phyloP scores from a whole-genome alignment of 1,140 invertebrate species.

The Lepidurus arcticus region DNA sequence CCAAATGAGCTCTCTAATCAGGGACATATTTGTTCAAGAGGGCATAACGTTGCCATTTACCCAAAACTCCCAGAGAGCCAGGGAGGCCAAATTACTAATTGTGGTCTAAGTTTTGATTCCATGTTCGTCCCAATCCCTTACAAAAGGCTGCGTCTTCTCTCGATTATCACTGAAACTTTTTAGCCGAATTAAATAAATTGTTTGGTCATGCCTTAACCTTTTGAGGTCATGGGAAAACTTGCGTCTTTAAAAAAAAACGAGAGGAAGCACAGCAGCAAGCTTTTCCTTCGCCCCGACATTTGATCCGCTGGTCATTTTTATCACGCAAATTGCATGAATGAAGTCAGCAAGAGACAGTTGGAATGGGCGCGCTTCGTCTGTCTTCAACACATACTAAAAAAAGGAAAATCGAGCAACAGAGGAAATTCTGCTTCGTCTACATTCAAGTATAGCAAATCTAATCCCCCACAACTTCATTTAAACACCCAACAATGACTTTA shows the following conservation, averaged over 20 bases:
- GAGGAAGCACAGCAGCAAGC: background rate
- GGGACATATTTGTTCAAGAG: slow-evolving; percentile 19
- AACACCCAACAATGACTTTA: too few relatives aligned
- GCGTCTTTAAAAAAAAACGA: background rate
- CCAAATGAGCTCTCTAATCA: slow-evolving; percentile 6
- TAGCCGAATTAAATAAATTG: background rate
- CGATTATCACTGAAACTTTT: background rate
- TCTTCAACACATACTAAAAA: background rate
- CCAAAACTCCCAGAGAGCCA: background rate
- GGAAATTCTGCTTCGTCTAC: background rate
- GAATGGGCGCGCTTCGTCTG: background rate
- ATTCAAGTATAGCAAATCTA: too few relatives aligned
- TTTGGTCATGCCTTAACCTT: slow-evolving; percentile 11
- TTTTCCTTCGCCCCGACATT: background rate
- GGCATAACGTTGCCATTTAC: slow-evolving; percentile 4
- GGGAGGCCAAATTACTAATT: background rate
- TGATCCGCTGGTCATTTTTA: slow-evolving; percentile 11
- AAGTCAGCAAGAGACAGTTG: slow-evolving; percentile 12
- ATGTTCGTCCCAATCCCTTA: background rate
- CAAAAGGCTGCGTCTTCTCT: background rate
- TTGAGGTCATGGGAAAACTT: slow-evolving; percentile 8
- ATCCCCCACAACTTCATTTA: too few relatives aligned
- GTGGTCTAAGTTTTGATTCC: background rate
- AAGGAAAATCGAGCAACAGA: background rate
- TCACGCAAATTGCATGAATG: slow-evolving; percentile 12